Base-by-base conservation (phyloP, 2,797 vertebrate genomes). In the Danio kyathit region DNA sequence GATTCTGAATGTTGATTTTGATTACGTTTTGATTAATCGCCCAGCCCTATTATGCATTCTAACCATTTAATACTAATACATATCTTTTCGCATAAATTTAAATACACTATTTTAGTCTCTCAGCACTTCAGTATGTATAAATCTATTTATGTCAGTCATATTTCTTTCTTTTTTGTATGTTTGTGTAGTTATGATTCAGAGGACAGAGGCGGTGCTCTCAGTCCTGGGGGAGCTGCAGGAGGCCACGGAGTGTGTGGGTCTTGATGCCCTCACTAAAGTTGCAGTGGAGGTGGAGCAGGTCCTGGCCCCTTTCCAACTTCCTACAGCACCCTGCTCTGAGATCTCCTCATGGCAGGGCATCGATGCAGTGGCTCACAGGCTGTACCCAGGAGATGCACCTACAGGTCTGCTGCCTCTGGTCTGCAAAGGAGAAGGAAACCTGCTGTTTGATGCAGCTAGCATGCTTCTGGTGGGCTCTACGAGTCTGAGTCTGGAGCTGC, bases 381-480 rank as follows among this genome's bases (percentile, higher is more conserved):
- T 99, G 66, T 99, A 97, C 85, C 97, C 97, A 0, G 90, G 92
- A 0, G 97, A 99, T 56, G 97, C 96, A 0, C 97, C 97, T 0
- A 67, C 16, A 19, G 96, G 92, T 74, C 95, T 99, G 90, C 87
- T 97, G 79, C 97, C 97, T 3, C 87, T 98, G 0, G 90, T 92
- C 83, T 99, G 97, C 88, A 91, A 92, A 81, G 97, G 97, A 5
- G 95, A 95, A 72, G 97, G 97, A 38, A 97, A 97, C 88, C 90
- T 92, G 19, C 92, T 99, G 85, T 99, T 99, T 40, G 97, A 98
- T 69, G 96, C 97, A 0, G 96, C 95, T 65, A 99, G 97, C 1
- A 88, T 94, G 91, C 89, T 98, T 84, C 86, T 99, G 44, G 94
- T 96, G 90, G 97, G 97, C 0, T 94, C 94, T 61, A 90, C 92